Base-by-base conservation (phyloP, 2,797 vertebrate genomes). In the Molossus alvarezi region DNA sequence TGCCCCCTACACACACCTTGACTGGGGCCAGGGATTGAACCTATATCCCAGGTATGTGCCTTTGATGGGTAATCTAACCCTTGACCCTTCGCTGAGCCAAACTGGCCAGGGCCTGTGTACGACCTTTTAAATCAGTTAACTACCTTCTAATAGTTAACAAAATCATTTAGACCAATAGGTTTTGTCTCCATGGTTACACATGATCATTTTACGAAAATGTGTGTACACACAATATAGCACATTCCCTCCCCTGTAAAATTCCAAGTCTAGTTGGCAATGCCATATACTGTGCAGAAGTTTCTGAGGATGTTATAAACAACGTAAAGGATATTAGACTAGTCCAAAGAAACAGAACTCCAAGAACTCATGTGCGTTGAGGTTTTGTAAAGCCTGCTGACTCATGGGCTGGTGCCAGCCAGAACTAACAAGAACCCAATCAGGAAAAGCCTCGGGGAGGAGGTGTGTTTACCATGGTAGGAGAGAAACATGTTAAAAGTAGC, bases 141-240 rank as follows among this genome's bases (percentile, higher is more conserved):
- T 72, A 58, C 25, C 17, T 60, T 72, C 72, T 27, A 77, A n/a
- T 69, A 58, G 29, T 90, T 58, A 92, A 94, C 20, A 79, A 71
- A 90, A 48, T 23, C 53, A 57, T 62, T 83, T 60, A 69, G 25
- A 84, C 80, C 9, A 77, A 77, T 51, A 58, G 27, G 37, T 9
- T 71, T 41, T 84, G 51, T 77, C 62, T 94, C 57, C 37, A n/a
- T 48, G 48, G 88, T 67, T 29, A 79, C 3, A 88, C 17, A 48
- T 9, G 69, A 81, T 65, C 10, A n/a, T 90, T 86, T 62, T 89
- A 89, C 94, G 51, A 94, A 95, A 95, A 95, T 76, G 72, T 9
- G 0, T 81, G 11, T 45, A 84, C 37, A 57, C 14, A 57, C 53
- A 88, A 37, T 48, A 95, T 55, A 60, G 45, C 2, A 41, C 1